phyloP scores from a whole-genome alignment of 1,140 invertebrate species.

The Ptiloglossa arizonensis region DNA sequence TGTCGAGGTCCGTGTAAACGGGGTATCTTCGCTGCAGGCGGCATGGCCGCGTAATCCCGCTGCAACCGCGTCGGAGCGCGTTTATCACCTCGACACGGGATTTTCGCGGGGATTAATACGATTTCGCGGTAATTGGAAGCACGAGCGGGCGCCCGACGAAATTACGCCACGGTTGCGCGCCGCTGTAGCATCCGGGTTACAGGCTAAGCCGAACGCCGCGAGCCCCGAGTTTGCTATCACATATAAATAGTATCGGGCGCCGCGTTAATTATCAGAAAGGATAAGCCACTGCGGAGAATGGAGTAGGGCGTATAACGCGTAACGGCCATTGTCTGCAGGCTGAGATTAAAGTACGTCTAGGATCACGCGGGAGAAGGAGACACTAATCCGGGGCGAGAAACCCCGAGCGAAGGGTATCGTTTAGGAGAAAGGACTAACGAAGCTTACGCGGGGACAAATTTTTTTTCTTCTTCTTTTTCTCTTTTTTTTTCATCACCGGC shows the following conservation, averaged over 20 bases:
- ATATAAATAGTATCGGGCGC: conserved; percentile 63
- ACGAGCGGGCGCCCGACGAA: conserved; percentile 52
- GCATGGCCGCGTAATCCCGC: conserved; percentile 45
- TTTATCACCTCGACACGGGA: conserved; percentile 64
- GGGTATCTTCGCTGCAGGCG: conserved; percentile 38
- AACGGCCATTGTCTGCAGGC: conserved; percentile 21
- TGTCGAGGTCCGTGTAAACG: conserved; percentile 2
- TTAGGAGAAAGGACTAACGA: background rate
- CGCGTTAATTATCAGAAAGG: conserved; percentile 66
- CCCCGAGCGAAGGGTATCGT: background rate
- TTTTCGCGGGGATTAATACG: conserved; percentile 68
- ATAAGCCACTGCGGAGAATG: conserved; percentile 61
- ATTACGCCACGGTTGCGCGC: conserved; percentile 44
- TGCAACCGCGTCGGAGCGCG: conserved; percentile 44
- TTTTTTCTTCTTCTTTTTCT: too few species aligned
- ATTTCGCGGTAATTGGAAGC: conserved; percentile 68
- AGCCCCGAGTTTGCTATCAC: conserved; percentile 42
- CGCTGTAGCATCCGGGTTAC: conserved; percentile 30
- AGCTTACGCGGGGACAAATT: background rate
- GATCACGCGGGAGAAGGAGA: conserved; percentile 35
- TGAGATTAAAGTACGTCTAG: conserved; percentile 32
- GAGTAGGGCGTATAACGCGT: conserved; percentile 32
- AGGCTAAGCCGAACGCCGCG: conserved; percentile 38
- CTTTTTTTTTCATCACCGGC: too few species aligned
- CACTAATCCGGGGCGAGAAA: background rate